Percentiles rank a stretch among this genome's conserved stretches.
phyloP scores from a whole-genome alignment of 1,140 invertebrate species.

The Pygmarrhopalites habei region DNA sequence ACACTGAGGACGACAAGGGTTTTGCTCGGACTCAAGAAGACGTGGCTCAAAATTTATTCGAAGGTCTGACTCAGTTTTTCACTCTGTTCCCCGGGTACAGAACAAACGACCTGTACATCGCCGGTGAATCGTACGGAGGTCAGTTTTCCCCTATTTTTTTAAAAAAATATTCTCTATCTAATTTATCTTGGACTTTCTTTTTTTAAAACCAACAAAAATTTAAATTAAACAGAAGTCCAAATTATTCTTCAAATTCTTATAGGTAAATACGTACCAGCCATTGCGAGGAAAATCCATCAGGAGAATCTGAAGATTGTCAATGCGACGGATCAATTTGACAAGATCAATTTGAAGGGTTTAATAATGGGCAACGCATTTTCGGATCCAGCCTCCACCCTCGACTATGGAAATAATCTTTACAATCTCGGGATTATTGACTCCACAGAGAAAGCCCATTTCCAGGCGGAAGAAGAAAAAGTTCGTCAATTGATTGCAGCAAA shows the following conservation, averaged over 20 bases:
- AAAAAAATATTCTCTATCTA: too few relatives aligned
- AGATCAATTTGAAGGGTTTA: constrained; percentile 43
- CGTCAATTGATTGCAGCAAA: constrained; percentile 43
- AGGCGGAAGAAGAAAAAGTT: constrained; percentile 41
- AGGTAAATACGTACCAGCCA: constrained; percentile 63
- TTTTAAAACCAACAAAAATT: too few relatives aligned
- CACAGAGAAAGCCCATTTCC: constrained; percentile 43
- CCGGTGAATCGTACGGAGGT: constrained; percentile 44
- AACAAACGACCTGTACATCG: constrained; percentile 44
- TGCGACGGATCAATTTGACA: too few relatives aligned
- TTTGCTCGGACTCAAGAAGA: constrained; percentile 45
- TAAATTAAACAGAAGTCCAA: too few relatives aligned
- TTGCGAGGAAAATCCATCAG: constrained; percentile 66
- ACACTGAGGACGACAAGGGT: constrained; percentile 39
- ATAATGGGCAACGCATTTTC: constrained; percentile 50
- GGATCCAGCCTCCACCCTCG: constrained; percentile 47
- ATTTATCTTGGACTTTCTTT: too few relatives aligned
- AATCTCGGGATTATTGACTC: constrained; percentile 49
- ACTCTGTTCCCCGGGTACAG: constrained; percentile 43
- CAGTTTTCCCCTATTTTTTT: too few relatives aligned
- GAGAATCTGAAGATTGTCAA: constrained; percentile 46
- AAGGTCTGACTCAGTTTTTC: constrained; percentile 46
- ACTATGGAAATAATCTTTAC: constrained; percentile 49
- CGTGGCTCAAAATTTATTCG: constrained; percentile 46
- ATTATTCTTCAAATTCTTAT: too few relatives aligned